A percentile compares a stretch with the other conserved stretches of the same genome.
Evolutionary conservation across 2,888 invertebrate genomes (phyloP).

Genomic region (Drosophila algonquin): DNA sequence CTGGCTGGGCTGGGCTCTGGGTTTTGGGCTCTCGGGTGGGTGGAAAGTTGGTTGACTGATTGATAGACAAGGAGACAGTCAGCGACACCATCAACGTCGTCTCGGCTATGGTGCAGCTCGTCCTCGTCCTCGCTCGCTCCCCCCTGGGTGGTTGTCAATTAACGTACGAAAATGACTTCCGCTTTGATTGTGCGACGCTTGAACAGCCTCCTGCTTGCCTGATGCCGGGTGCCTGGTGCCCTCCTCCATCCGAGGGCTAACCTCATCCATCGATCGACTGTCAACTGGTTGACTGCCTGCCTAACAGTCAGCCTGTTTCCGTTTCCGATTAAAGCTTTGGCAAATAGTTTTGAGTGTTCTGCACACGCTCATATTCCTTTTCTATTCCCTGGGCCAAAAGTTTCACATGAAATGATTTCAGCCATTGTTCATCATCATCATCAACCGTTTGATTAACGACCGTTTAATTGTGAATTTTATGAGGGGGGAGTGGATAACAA

Average conservation of each 20-base stretch:
- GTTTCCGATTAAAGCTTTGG: conserved; percentile 79
- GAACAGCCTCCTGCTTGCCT: not conserved
- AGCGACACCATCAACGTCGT: conserved; percentile 70
- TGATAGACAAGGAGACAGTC: conserved; percentile 71
- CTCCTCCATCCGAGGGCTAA: not conserved
- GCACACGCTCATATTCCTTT: not conserved
- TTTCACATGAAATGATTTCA: conserved; percentile 66
- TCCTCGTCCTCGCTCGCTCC: conserved; percentile 3
- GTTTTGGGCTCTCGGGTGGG: conserved; percentile 1
- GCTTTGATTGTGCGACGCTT: conserved; percentile 74
- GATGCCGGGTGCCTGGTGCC: not conserved
- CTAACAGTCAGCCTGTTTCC: conserved; percentile 80
- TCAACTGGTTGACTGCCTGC: conserved; percentile 78
- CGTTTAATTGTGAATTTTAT: conserved; percentile 70
- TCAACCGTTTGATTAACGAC: conserved; percentile 75
- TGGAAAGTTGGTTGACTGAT: conserved; percentile 60
- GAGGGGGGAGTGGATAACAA: conserved; percentile 4
- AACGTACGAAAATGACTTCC: conserved; percentile 81
- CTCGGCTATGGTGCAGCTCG: conserved; percentile 19
- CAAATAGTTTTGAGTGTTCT: conserved; percentile 70
- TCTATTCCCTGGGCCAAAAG: conserved; percentile 49
- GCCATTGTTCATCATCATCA: conserved; percentile 55
- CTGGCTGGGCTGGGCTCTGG: too few relatives aligned
- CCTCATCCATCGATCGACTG: conserved; percentile 70
- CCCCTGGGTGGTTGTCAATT: conserved; percentile 73